Conservation (phyloP, 2,113 vertebrate genomes). For the Aythya baeri region DNA sequence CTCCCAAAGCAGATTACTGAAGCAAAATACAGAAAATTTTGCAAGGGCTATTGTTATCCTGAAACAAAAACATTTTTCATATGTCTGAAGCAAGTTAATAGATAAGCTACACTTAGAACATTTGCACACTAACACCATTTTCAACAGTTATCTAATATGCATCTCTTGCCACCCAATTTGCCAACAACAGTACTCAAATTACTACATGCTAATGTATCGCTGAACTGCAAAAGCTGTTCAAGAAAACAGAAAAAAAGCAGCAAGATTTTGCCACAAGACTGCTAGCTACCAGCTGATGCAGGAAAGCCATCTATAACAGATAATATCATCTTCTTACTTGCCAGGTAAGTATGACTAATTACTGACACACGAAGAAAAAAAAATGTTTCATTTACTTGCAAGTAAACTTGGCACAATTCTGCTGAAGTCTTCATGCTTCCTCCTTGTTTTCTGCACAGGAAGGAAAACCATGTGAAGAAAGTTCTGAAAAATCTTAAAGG, state of each 20-base stretch:
- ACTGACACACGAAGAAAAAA: background rate
- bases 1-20: background rate
- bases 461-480: background rate
- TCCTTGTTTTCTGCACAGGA: background rate
- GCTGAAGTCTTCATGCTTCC: background rate
- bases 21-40: constrained; percentile 58
- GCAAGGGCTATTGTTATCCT: constrained; percentile 22
- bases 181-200: background rate
- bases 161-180: background rate
- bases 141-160: background rate
- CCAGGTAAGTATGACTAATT: background rate
- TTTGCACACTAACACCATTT: background rate
- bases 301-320: background rate
- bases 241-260: background rate
- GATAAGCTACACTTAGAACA: background rate
- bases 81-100: background rate
- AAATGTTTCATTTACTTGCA: background rate
- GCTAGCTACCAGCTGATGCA: background rate
- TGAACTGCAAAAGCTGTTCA: background rate
- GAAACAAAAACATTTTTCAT: constrained; percentile 4
- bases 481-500: background rate
- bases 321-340: background rate
- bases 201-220: background rate
- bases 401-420: background rate
- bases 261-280: background rate